Evolutionary conservation across 53 echinoderm and acorn worm species (phyloP), one percentile per base, ranked within the genome.

Genomic region (Hippasteria phrygiana): DNA sequence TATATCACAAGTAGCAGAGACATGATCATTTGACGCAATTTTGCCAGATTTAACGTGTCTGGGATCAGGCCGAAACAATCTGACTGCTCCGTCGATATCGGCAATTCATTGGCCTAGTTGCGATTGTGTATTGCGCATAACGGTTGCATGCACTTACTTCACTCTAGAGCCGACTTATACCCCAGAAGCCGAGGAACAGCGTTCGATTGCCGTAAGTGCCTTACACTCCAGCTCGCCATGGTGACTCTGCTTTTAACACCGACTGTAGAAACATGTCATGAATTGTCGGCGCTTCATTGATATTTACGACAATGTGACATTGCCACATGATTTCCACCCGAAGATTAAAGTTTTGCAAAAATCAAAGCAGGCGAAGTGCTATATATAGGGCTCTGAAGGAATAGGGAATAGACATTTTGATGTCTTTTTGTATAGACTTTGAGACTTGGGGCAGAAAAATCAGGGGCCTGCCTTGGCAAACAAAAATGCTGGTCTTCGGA

Each of bases 151-250:
- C 69, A 10, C 9, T 33, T 26, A 67, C 69, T 28, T 67, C 69
- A 36, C 18, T 67, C 33, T 14, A 12, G 18, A 28, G 34, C 32
- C 22, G 29, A 17, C 24, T 26, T 63, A 36, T 16, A 20, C 13
- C 8, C 69, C n/a, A 33, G 64, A 67, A 7, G 69, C 34, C 16
- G 69, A 35, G 35, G 36, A 31, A 35, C 10, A 22, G 16, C 6
- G 69, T 67, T 67, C 69, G 69, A 67, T 67, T 35, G 33, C 34
- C 18, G 18, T 67, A 67, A 67, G 69, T 67, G 69, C 69, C 36
- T 67, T 28, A 67, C 37, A 35, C 69, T 37, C 36, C 69, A 18
- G 3, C 59, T 18, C 20, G 0, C n/a, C n/a, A 35, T 6, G 69
- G 69, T 26, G 13, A 67, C 69, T 2, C 12, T 1, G 69, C 69